Evolutionary conservation across 2,113 vertebrate species (phyloP).

Genomic region (Leucosticte australis): DNA sequence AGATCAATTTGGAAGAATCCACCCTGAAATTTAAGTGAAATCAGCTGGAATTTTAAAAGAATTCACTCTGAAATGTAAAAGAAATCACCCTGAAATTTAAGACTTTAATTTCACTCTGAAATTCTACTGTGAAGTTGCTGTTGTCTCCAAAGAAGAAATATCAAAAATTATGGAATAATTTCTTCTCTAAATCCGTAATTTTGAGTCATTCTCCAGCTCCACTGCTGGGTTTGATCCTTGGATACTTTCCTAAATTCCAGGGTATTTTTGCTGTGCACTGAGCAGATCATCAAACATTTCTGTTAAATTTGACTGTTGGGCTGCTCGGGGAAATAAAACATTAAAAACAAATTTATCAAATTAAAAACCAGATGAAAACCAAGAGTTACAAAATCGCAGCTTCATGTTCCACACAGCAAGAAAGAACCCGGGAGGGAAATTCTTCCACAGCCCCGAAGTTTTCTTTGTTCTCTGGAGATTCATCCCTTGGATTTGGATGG

Average conservation of each 20-base stretch:
- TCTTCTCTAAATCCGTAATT: neutral
- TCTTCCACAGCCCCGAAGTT: neutral
- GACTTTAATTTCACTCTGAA: neutral
- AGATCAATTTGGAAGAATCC: neutral
- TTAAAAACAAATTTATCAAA: neutral
- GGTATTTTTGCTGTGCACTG: neutral
- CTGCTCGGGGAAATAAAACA: neutral
- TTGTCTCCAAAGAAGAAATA: neutral
- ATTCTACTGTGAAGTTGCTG: neutral
- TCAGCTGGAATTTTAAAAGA: neutral
- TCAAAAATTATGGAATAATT: neutral
- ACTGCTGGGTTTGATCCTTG: neutral
- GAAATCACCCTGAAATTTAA: neutral
- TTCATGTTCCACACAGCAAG: neutral
- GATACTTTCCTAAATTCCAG: neutral
- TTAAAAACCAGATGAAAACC: neutral
- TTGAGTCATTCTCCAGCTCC: neutral
- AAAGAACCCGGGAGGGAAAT: neutral
- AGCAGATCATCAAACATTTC: neutral
- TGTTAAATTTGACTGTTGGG: neutral
- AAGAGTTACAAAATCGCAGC: neutral
- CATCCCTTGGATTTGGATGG: neutral
- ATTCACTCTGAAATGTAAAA: neutral
- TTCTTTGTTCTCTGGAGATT: neutral
- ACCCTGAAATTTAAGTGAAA: neutral